Base-by-base conservation (phyloP, 2,797 vertebrate genomes). In the Margarornis squamiger region DNA sequence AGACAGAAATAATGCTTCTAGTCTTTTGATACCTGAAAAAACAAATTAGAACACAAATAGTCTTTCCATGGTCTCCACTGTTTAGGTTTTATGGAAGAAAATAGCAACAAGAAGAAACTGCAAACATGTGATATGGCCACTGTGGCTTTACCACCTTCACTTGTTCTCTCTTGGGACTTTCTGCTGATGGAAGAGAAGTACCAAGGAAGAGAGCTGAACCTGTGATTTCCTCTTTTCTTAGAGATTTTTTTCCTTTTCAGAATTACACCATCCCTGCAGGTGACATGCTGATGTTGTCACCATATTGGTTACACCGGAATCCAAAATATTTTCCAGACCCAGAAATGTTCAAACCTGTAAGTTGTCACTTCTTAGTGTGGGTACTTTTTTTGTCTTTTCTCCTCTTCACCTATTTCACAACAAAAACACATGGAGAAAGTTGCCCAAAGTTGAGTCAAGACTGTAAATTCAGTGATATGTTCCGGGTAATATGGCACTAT, bases 291-390 rank as follows among this genome's bases (percentile, higher is more conserved):
- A 98, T 98, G 97, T 49, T 98, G 92, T 99, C 98, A 20, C 98
- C 98, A 0, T 99, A 98, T 86, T 99, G 98, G 98, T 92, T 98
- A 29, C 98, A 99, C 65, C 97, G 98, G 94, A 98, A 99, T 92
- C 98, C 98, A 45, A 98, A 98, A 72, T 97, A 98, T 91, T 99
- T 99, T 96, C 98, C 98, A 57, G 98, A 98, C 39, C 98, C 98
- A 18, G 97, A 98, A 38, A 62, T 81, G 61, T 99, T 98, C 96
- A 98, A 97, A 81, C 98, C 98, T 36, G 98, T 98, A 97, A 98
- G 98, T 98, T 86, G 26, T 61, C 38, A 46, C 30, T 86, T 86
- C 84, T 78, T 65, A 16, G 12, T 14, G 15, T 68, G 23, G 10
- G 20, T 65, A 52, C 43, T 84, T 92, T 92, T 90, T 7, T 38